Evolutionary conservation across 2,888 invertebrate genomes (phyloP), one percentile per base, ranked within the genome.

Genomic region (Melipona bicolor): DNA sequence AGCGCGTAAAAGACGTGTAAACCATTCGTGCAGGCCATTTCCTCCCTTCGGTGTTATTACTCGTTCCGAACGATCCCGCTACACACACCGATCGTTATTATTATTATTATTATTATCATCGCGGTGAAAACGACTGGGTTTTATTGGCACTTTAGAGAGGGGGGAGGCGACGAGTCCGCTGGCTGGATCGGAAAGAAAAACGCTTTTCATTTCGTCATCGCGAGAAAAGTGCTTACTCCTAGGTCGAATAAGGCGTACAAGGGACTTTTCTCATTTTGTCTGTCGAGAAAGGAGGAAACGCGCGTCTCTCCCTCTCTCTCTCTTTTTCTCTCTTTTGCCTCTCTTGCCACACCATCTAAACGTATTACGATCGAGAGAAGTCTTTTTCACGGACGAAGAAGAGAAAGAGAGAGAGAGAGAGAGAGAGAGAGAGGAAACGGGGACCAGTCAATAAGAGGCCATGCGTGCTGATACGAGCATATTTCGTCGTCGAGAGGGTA

Each of bases 381-480:
- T 72, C 81, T 78, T 75, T 64, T 80, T 24, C 82, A 69, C 77
- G 83, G 62, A 21, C 71, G 49, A 74, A 72, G 87, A 72, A 62
- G 69, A 83, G 75, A 83, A 4, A 32, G 4, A 32, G 32, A 32
- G 32, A 32, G 32, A 83, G 84, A 81, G 84, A 81, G 36, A 24
- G 71, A 81, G 77, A 73, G 43, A 73, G 81, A 80, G 82, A 83
- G 85, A 85, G 83, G 82, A 82, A 3, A 32, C 32, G 73, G 76
- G 83, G 64, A 79, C 80, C 79, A 91, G 91, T 92, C 93, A 93
- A 93, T 93, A 93, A 90, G 89, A 85, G 36, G 89, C 77, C 85
- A 87, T 92, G 92, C 92, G 91, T 93, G 93, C 92, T 93, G 94
- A 93, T 93, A 92, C 91, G 88, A 90, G 89, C 90, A 92, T 91